Conservation (phyloP, 1,140 invertebrate genomes). For the Plectrocnemia conspersa region DNA sequence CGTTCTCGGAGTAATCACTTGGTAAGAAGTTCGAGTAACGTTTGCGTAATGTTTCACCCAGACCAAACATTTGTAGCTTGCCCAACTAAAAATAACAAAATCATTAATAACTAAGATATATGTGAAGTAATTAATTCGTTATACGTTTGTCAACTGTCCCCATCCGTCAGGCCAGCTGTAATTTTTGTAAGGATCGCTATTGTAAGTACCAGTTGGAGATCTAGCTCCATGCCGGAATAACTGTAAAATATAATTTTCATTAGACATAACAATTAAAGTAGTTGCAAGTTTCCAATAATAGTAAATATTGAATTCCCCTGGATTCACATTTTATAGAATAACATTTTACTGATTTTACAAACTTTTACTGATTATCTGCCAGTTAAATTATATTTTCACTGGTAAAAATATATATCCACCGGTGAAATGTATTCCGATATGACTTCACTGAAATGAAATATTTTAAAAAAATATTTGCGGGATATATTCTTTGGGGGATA, state of each 20-base stretch:
- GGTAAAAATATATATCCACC: no score
- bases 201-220: conserved; percentile 62
- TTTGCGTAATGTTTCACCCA: conserved; percentile 69
- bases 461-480: no score
- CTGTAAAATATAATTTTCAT: conserved; percentile 43
- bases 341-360: no score
- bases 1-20: conserved; percentile 57
- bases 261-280: neutral
- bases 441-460: no score
- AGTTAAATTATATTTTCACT: no score
- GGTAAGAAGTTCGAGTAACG: conserved; percentile 65
- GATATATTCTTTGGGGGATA: no score
- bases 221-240: conserved; percentile 73
- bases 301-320: no score
- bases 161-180: conserved; percentile 65
- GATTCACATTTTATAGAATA: no score
- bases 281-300: neutral
- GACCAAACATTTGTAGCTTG: conserved; percentile 67
- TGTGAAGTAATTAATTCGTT: no score
- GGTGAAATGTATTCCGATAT: no score
- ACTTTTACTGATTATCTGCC: no score
- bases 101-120: neutral
- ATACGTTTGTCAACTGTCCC: conserved; percentile 70
- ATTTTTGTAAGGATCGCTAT: conserved; percentile 65
- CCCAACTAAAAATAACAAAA: conserved; percentile 58